These are phyloP conservation scores for Caenorhabditis zanzibari DNA, from an alignment of 2,888 invertebrate genomes.

Conservation along the genomic window DNA sequence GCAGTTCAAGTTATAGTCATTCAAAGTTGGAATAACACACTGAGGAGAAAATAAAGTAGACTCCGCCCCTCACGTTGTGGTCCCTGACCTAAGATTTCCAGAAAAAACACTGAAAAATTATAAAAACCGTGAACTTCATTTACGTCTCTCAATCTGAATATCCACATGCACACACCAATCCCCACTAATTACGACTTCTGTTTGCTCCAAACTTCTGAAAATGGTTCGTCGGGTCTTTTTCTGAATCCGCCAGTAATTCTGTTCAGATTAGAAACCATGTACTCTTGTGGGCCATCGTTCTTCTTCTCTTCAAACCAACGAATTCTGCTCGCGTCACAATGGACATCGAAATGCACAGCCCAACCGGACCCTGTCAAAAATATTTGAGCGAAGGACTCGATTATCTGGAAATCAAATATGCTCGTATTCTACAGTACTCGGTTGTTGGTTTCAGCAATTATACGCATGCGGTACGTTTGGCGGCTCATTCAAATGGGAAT, in stretches of 20 bases:
- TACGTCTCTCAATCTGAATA: no score
- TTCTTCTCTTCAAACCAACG: not conserved
- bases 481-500: no score
- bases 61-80: no score
- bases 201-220: not conserved
- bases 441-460: not conserved
- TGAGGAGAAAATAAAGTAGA: no score
- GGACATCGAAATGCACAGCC: constrained; percentile 1
- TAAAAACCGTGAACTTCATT: no score
- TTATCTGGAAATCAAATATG: constrained; percentile 12
- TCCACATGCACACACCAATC: no score
- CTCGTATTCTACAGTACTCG: constrained; percentile 2
- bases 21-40: no score
- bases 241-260: not conserved
- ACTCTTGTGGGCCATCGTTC: not conserved
- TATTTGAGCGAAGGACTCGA: not conserved
- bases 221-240: not conserved
- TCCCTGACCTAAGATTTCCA: no score
- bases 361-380: not conserved
- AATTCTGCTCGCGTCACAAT: constrained; percentile 3
- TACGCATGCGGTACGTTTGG: no score
- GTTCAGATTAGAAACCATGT: constrained; percentile 3
- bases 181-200: no score
- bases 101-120: no score
- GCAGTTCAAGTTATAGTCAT: no score